Conservation (phyloP, 2,888 invertebrate species). For the Ochropleura leucogaster region DNA sequence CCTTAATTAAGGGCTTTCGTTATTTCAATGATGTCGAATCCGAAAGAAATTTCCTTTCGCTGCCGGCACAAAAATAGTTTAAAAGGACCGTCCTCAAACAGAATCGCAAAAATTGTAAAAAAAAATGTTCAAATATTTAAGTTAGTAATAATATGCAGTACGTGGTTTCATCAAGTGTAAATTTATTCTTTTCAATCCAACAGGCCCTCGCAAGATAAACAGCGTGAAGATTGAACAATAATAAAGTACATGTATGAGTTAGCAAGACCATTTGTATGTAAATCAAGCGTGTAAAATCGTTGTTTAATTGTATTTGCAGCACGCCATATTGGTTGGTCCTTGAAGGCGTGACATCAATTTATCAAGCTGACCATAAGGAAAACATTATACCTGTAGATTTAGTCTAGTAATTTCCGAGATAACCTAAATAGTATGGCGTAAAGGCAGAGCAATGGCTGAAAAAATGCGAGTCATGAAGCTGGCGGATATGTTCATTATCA, state of each 20-base stretch:
- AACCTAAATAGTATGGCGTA: conserved; percentile 24
- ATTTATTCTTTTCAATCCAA: conserved; percentile 18
- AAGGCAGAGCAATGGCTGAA: background rate
- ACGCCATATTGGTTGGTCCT: conserved; percentile 53
- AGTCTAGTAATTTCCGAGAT: conserved; percentile 14
- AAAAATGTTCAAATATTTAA: conserved; percentile 8
- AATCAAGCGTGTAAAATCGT: conserved; percentile 58
- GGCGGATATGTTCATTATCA: background rate
- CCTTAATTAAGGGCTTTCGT: background rate
- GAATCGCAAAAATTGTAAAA: background rate
- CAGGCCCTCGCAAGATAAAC: conserved; percentile 31
- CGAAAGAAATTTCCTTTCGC: background rate
- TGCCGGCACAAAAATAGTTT: background rate
- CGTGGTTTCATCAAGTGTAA: conserved; percentile 8
- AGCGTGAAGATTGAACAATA: conserved; percentile 46
- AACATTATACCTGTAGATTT: conserved; percentile 20
- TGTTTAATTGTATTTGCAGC: conserved; percentile 57
- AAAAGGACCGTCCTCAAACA: background rate
- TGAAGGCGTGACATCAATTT: conserved; percentile 59
- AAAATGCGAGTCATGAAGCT: background rate
- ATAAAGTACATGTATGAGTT: conserved; percentile 42
- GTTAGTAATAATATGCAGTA: conserved; percentile 18
- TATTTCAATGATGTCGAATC: background rate
- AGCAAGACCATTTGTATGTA: conserved; percentile 60
- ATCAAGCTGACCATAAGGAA: conserved; percentile 53